phyloP scores from a whole-genome alignment of 2,888 invertebrate genomes.

The Hydriomena furcata region DNA sequence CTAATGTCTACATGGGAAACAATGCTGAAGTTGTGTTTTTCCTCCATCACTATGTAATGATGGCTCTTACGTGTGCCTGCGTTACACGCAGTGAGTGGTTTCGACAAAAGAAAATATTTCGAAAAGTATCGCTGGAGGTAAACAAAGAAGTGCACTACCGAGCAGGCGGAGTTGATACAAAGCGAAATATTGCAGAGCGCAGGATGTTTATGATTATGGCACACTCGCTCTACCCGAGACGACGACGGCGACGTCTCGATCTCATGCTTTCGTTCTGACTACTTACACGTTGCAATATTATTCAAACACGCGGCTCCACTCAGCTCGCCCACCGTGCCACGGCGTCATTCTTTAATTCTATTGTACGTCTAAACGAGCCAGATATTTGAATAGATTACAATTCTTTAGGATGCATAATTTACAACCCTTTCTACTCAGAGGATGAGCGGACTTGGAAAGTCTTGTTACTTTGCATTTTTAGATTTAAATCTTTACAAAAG shows the following conservation, averaged over 20 bases:
- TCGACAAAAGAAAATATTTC: conserved; percentile 78
- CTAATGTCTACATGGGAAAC: conserved; percentile 29
- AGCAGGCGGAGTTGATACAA: conserved; percentile 72
- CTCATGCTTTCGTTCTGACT: conserved; percentile 60
- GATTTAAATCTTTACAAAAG: conserved; percentile 33
- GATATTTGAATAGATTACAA: conserved; percentile 34
- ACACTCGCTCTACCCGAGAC: conserved; percentile 59
- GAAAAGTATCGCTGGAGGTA: conserved; percentile 76
- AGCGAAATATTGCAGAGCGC: conserved; percentile 74
- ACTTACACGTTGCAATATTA: conserved; percentile 52
- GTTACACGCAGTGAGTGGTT: conserved; percentile 68
- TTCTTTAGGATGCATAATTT: conserved; percentile 47
- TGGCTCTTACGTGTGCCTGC: conserved; percentile 43
- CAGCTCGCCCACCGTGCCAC: conserved; percentile 3
- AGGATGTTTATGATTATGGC: conserved; percentile 79
- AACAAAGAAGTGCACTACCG: conserved; percentile 73
- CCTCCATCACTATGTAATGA: conserved; percentile 34
- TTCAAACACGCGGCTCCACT: conserved; percentile 28
- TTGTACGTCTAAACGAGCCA: conserved; percentile 22
- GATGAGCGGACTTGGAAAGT: conserved; percentile 45
- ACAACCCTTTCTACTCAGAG: conserved; percentile 46
- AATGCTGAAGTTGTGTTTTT: conserved; percentile 29
- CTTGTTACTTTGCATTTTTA: conserved; percentile 44
- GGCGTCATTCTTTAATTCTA: conserved; percentile 5
- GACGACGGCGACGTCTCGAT: conserved; percentile 53